Conservation (phyloP, 1,140 invertebrate genomes). For the Chironomus tepperi region DNA sequence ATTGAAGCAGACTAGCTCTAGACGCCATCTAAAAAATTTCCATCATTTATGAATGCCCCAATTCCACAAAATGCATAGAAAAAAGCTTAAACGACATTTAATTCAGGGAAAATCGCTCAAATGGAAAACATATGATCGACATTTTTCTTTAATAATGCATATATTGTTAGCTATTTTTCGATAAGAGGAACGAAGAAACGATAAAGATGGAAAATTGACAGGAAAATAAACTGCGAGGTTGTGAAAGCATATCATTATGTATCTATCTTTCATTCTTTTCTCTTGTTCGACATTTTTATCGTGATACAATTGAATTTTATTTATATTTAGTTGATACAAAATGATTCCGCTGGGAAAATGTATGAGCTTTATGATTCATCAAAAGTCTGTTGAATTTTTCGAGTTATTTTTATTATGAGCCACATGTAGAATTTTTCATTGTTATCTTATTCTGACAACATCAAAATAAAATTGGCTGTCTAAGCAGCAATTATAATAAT, state of each 20-base stretch:
- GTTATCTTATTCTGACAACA: too few relatives aligned
- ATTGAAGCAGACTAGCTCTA: too few relatives aligned
- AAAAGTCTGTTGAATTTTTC: too few relatives aligned
- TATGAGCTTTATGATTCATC: too few relatives aligned
- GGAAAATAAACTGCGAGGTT: neutral
- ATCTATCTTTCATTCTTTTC: neutral
- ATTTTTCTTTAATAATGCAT: neutral
- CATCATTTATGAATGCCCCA: neutral
- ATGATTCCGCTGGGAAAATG: too few relatives aligned
- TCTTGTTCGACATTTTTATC: neutral
- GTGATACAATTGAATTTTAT: too few relatives aligned
- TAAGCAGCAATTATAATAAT: too few relatives aligned
- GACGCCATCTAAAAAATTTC: too few relatives aligned
- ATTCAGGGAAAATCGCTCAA: neutral
- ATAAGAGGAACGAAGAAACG: neutral
- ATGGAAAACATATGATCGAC: slow-evolving; percentile 6
- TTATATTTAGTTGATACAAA: too few relatives aligned
- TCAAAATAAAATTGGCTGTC: too few relatives aligned
- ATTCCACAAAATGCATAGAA: neutral
- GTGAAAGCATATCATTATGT: neutral
- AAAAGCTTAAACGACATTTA: neutral
- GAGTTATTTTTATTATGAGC: too few relatives aligned
- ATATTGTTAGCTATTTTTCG: neutral
- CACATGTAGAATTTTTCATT: too few relatives aligned
- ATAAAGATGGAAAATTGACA: neutral